Base-by-base conservation (phyloP, 2,888 invertebrate genomes). In the Clostera curtula region DNA sequence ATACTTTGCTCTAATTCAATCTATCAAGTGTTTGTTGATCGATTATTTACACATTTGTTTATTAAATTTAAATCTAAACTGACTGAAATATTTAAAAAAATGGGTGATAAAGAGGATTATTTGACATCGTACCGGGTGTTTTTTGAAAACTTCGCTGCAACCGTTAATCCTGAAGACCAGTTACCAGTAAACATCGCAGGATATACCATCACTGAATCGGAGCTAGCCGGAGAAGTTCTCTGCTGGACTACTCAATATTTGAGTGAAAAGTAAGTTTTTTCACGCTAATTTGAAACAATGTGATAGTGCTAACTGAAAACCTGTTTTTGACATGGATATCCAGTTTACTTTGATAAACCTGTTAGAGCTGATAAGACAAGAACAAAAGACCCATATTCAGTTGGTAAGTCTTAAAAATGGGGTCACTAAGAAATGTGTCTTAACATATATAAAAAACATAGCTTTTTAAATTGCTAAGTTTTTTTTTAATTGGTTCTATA, bases 171-270 rank as follows among this genome's bases (percentile, higher is more conserved):
- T 1, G 86, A 88, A 46, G 92, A 92, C 67, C 91, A 91, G 61
- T 75, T 92, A 47, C 92, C 92, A 27, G 90, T 92, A 24, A 87
- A 89, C 59, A 88, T 91, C 34, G 88, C 88, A 42, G 87, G 88
- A 42, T 90, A 91, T 64, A 87, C 89, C 39, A 86, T 92, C 49
- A 85, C 88, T 20, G 88, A 89, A 49, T 71, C 84, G 5, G 93
- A 93, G 76, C 76, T 93, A 33, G 82, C 87, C 47, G 93, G 92
- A 23, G 92, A 91, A 65, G 88, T 92, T 38, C 85, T 91, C 32
- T 89, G 90, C 69, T 92, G 92, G 89, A 88, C 88, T 25, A 86
- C 90, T 29, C 91, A 91, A 65, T 93, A 92, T 76, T 85, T 93
- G 54, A 87, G 87, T 47, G 89, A 90, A 71, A 90, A 90, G 93